Evolutionary conservation across 2,888 invertebrate genomes (phyloP).

Genomic region (Drosophila nr. medialis): DNA sequence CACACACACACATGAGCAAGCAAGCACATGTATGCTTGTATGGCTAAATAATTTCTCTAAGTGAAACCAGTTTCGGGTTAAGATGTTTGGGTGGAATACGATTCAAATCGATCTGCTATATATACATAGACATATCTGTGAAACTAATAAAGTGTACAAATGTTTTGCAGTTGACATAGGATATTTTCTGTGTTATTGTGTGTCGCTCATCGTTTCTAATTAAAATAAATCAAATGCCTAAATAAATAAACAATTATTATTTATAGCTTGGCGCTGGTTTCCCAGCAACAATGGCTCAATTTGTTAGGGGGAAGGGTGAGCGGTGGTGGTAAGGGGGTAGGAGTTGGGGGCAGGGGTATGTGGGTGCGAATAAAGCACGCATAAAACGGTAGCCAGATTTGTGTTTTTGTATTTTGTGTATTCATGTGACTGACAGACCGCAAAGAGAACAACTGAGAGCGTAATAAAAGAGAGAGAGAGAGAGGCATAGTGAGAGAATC

Average conservation of each 20-base stretch:
- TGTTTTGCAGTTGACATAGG: background rate
- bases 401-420: background rate
- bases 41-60: slow-evolving; percentile 64
- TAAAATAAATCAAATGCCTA: slow-evolving; percentile 2
- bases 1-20: background rate
- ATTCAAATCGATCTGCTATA: background rate
- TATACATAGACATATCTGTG: background rate
- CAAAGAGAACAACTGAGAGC: slow-evolving; percentile 41
- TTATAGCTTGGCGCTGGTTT: slow-evolving; percentile 31
- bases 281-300: slow-evolving; percentile 36
- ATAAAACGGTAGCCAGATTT: slow-evolving; percentile 34
- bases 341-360: background rate
- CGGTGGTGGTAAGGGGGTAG: background rate
- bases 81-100: background rate
- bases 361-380: slow-evolving; percentile 50
- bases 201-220: slow-evolving; percentile 9
- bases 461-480: background rate
- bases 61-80: slow-evolving; percentile 66
- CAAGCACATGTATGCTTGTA: background rate
- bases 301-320: background rate
- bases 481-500: slow-evolving; percentile 45
- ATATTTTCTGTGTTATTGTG: background rate
- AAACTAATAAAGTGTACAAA: background rate
- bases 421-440: slow-evolving; percentile 62
- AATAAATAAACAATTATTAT: slow-evolving; percentile 53